Conservation (phyloP, 2,797 vertebrate species). For the Catostomus latipinnis region DNA sequence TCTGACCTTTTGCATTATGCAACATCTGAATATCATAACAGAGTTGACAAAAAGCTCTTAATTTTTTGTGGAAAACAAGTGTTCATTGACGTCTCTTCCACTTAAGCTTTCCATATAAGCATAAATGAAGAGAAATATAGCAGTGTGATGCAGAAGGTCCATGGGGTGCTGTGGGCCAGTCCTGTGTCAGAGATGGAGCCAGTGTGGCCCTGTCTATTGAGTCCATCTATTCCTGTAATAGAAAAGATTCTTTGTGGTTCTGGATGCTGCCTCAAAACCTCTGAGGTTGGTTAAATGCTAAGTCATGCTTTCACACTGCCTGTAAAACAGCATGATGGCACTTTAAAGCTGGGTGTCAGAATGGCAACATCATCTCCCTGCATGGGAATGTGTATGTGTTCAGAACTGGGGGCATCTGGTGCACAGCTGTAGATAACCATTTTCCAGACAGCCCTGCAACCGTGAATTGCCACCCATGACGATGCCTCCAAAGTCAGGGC, state of each 20-base stretch:
- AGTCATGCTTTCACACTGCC: slow-evolving; percentile 38
- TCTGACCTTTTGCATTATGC: too few relatives aligned
- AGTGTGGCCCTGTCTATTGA: not conserved
- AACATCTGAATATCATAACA: not conserved
- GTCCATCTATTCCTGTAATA: too few relatives aligned
- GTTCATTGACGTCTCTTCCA: slow-evolving; percentile 21
- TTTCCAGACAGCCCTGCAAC: slow-evolving; percentile 37
- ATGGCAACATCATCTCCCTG: slow-evolving; percentile 15
- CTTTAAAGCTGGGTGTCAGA: slow-evolving; percentile 12
- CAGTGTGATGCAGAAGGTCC: slow-evolving; percentile 9
- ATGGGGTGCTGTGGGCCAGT: slow-evolving; percentile 16
- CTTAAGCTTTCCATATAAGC: not conserved
- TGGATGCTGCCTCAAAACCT: slow-evolving; percentile 10
- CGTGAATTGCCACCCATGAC: slow-evolving; percentile 17
- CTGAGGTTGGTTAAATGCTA: slow-evolving; percentile 36
- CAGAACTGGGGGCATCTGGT: slow-evolving; percentile 58
- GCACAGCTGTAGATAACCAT: slow-evolving; percentile 56
- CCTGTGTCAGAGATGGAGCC: slow-evolving; percentile 24
- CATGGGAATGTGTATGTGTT: not conserved
- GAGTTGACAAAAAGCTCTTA: not conserved
- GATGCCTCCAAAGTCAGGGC: not conserved
- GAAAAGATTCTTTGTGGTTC: slow-evolving; percentile 8
- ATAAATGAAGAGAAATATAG: slow-evolving; percentile 9
- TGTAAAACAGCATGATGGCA: slow-evolving; percentile 32
- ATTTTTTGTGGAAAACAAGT: not conserved